A percentile compares a stretch with the other conserved stretches of the same genome.
Conservation (phyloP, 1,140 invertebrate species). For the Cyphomyrmex costatus region DNA sequence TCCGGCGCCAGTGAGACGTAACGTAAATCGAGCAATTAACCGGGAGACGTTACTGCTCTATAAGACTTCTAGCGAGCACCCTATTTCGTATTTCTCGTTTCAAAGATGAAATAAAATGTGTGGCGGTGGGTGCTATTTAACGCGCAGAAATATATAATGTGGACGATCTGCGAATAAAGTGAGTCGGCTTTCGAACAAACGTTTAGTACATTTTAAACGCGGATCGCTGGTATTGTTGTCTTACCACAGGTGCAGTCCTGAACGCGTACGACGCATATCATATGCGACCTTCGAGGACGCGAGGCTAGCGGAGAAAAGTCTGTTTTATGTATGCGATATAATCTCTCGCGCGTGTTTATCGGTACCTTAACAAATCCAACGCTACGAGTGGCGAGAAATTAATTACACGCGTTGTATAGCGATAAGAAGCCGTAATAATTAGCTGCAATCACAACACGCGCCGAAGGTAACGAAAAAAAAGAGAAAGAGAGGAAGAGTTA, state of each 20-base stretch:
- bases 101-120: conserved; percentile 32
- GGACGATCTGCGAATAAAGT: conserved; percentile 34
- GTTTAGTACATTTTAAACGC: conserved; percentile 18
- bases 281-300: conserved; percentile 52
- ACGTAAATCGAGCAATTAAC: conserved; percentile 60
- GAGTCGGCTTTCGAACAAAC: neutral
- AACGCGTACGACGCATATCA: conserved; percentile 12
- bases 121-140: conserved; percentile 4
- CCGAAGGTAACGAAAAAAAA: neutral
- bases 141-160: conserved; percentile 29
- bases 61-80: conserved; percentile 1
- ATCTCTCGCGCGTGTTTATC: conserved; percentile 58
- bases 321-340: conserved; percentile 24
- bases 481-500: neutral
- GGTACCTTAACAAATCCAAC: conserved; percentile 54
- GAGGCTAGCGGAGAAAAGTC: conserved; percentile 23
- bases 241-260: conserved; percentile 18
- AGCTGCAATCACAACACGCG: conserved; percentile 23
- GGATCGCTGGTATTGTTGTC: neutral
- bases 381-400: conserved; percentile 57
- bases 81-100: neutral
- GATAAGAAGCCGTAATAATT: conserved; percentile 56
- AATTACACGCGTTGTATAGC: conserved; percentile 39
- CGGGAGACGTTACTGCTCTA: conserved; percentile 40
- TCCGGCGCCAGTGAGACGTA: conserved; percentile 52